Conservation (phyloP, 2,888 invertebrate genomes). For the Operophtera brumata region DNA sequence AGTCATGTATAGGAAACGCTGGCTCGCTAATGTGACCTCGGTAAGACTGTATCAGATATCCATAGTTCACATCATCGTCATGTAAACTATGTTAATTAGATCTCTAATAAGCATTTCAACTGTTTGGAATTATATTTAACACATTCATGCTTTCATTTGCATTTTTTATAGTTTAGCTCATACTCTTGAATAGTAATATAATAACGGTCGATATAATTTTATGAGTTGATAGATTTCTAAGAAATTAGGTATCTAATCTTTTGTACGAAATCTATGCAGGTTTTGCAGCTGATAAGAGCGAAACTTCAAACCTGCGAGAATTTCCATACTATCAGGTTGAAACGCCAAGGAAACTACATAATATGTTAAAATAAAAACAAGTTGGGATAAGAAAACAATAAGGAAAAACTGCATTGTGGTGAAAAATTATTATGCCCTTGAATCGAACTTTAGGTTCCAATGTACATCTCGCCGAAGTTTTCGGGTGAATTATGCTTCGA, state of each 20-base stretch:
- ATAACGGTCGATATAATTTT: neutral
- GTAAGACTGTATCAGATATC: conserved; percentile 43
- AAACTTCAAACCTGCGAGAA: too few species aligned
- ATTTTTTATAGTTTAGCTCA: conserved; percentile 18
- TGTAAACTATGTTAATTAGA: conserved; percentile 64
- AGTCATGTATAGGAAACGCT: conserved; percentile 22
- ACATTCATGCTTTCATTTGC: conserved; percentile 34
- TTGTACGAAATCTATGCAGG: neutral
- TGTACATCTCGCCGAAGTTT: too few species aligned
- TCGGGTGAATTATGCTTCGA: too few species aligned
- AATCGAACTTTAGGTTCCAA: too few species aligned
- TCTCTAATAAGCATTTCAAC: conserved; percentile 51
- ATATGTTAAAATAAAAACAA: too few species aligned
- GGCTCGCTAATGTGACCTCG: conserved; percentile 41
- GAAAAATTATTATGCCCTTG: too few species aligned
- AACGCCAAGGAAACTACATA: too few species aligned
- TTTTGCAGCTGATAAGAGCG: neutral
- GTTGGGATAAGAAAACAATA: too few species aligned
- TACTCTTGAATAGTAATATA: conserved; percentile 2
- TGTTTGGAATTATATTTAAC: conserved; percentile 46
- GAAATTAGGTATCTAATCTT: neutral
- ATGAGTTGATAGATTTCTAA: neutral
- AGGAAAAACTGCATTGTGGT: too few species aligned
- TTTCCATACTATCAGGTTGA: too few species aligned
- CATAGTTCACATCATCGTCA: conserved; percentile 49